A percentile compares a stretch with the other conserved stretches of the same genome.
These are phyloP conservation scores for Luscinia megarhynchos DNA, from an alignment of 2,797 vertebrate species.

Conservation along the genomic window DNA sequence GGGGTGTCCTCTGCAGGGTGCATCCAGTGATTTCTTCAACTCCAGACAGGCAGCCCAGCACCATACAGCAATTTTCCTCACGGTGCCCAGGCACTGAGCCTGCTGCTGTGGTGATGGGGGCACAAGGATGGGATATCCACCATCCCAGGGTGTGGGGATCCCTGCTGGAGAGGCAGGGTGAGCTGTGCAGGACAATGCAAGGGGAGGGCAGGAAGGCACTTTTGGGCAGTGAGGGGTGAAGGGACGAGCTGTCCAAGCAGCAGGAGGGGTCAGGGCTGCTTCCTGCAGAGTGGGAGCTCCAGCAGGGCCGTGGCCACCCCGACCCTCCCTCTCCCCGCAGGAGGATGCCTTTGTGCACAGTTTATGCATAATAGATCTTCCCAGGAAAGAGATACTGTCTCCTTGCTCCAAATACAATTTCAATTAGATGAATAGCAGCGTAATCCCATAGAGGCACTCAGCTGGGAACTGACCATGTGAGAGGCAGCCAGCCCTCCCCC, in stretches of 20 bases:
- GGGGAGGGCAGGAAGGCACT: background rate
- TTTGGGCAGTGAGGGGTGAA: background rate
- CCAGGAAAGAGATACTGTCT: constrained; percentile 32
- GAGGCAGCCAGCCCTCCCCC: constrained; percentile 35
- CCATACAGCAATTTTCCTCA: rapidly evolving
- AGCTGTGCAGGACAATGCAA: background rate
- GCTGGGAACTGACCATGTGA: constrained; percentile 48
- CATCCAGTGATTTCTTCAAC: background rate
- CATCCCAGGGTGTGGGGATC: background rate
- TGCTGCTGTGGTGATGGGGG: rapidly evolving
- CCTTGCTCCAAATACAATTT: constrained; percentile 43
- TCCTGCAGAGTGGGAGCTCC: background rate
- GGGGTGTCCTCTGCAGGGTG: background rate
- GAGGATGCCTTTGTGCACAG: constrained; percentile 22
- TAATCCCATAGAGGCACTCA: constrained; percentile 48
- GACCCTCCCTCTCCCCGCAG: background rate
- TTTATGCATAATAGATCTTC: constrained; percentile 33
- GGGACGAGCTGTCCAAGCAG: background rate
- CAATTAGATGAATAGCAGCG: constrained; percentile 44
- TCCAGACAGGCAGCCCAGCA: background rate
- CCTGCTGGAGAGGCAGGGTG: background rate
- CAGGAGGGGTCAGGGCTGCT: background rate
- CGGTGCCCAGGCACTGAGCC: rapidly evolving
- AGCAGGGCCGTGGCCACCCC: background rate
- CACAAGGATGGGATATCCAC: background rate